Evolutionary conservation across 30 jellyfish, hydroid and myxozoan species (phyloP).

Genomic region (Cassiopea xamachana): DNA sequence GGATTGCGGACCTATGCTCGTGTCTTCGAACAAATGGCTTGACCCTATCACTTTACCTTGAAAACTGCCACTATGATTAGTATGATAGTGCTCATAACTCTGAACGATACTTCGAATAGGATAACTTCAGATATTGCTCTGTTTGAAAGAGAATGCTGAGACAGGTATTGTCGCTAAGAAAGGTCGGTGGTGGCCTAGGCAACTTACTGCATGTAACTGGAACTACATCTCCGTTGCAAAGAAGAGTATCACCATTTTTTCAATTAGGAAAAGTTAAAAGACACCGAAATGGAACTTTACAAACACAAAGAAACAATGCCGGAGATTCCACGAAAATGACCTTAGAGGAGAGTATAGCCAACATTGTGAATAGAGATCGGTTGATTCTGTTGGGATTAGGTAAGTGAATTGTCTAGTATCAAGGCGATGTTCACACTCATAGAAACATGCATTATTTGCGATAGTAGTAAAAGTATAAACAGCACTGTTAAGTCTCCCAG

Average conservation of each 20-base stretch:
- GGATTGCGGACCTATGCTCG: no score
- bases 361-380: conserved; percentile 28
- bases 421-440: neutral
- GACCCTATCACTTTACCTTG: neutral
- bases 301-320: neutral
- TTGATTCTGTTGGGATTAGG: conserved; percentile 40
- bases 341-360: neutral
- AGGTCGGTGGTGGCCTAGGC: conserved; percentile 22
- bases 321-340: conserved; percentile 1
- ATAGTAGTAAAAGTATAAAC: no score
- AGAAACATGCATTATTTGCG: no score
- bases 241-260: neutral
- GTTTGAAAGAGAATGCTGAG: conserved; percentile 4
- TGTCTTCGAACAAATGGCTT: no score
- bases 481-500: no score
- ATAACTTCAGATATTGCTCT: neutral
- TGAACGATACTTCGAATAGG: neutral
- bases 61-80: neutral
- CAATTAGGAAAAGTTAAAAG: neutral
- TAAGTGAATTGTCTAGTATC: neutral
- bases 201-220: neutral
- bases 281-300: neutral
- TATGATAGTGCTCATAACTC: neutral
- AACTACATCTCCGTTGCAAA: neutral
- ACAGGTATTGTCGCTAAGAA: neutral